A percentile compares a stretch with the other conserved stretches of the same genome.
phyloP scores from a whole-genome alignment of 2,797 vertebrate species.

The Varecia variegata region DNA sequence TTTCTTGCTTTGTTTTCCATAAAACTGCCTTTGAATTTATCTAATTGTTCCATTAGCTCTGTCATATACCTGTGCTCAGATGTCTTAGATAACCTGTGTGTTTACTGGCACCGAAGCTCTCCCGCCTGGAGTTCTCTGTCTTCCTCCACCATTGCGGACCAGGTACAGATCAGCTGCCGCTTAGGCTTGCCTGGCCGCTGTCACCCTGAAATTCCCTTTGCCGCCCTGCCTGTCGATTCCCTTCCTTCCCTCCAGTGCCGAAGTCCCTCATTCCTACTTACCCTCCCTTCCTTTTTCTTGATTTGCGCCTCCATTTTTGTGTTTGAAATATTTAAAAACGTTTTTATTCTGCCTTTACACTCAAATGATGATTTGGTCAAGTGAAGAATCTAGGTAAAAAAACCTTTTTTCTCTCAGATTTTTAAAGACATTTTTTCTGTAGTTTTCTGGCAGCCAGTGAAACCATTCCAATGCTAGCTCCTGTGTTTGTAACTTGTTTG shows the following conservation, averaged over 20 bases:
- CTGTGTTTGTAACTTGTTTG: not conserved
- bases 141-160: too few species aligned
- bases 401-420: not conserved
- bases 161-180: not conserved
- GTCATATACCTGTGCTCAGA: not conserved
- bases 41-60: not conserved
- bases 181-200: not conserved
- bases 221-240: not conserved
- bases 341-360: not conserved
- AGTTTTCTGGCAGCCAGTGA: not conserved
- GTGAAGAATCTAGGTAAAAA: not conserved
- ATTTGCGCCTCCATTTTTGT: not conserved
- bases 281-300: not conserved
- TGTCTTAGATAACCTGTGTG: not conserved
- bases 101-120: accelerated
- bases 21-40: not conserved
- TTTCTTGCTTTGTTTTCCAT: not conserved
- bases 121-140: not conserved
- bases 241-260: not conserved
- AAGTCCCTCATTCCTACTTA: not conserved
- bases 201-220: not conserved
- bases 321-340: not conserved
- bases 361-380: not conserved
- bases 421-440: not conserved
- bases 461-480: not conserved